phyloP scores from a whole-genome alignment of 1,140 invertebrate species.

The Brachionus sp. region DNA sequence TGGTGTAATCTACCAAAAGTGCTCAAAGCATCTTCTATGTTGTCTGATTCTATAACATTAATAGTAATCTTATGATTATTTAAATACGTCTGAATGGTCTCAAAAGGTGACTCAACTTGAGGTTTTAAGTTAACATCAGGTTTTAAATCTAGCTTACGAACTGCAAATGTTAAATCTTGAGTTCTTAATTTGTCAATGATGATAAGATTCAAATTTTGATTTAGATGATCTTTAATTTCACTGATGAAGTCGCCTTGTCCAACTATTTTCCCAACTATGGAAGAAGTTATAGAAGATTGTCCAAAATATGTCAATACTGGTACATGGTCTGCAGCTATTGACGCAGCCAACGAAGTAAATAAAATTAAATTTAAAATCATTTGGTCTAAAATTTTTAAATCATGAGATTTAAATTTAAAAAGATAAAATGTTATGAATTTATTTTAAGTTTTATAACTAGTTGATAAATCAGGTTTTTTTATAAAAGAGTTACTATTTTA shows the following conservation, averaged over 20 bases:
- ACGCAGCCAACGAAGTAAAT: not conserved
- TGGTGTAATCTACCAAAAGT: not conserved
- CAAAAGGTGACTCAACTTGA: conserved; percentile 15
- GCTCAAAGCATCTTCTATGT: not conserved
- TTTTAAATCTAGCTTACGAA: not conserved
- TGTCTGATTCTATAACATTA: not conserved
- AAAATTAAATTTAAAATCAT: not conserved
- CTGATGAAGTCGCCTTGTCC: not conserved
- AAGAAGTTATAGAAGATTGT: not conserved
- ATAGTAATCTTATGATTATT: not conserved
- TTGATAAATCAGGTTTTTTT: not conserved
- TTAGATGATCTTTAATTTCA: not conserved
- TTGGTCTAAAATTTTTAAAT: not conserved
- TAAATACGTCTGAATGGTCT: not conserved
- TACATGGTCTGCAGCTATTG: not conserved
- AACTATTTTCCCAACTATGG: conserved; percentile 13
- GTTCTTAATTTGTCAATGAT: not conserved
- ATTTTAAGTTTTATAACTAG: not conserved
- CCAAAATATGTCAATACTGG: conserved; percentile 12
- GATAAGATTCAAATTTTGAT: not conserved
- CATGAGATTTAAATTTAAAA: not conserved
- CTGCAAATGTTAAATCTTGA: not conserved
- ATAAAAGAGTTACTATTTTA: not conserved
- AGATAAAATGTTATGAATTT: not conserved
- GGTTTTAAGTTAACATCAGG: not conserved